Conservation (phyloP, 2,797 vertebrate species). For the Petrocephalus sullivani region DNA sequence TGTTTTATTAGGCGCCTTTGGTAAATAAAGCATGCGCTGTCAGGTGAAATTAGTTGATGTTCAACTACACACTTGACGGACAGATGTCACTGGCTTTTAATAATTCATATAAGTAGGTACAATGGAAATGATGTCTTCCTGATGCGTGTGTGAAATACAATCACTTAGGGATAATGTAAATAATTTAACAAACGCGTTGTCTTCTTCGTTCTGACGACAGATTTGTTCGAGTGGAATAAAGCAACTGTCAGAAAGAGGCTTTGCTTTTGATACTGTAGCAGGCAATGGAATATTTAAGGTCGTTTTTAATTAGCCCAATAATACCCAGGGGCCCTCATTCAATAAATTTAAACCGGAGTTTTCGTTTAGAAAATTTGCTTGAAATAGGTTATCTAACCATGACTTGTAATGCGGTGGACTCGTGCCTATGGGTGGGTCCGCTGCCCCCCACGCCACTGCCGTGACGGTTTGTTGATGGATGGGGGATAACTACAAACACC, state of each 20-base stretch:
- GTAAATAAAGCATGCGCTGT: conserved; percentile 24
- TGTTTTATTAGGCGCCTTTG: conserved; percentile 15
- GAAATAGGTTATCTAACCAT: neutral
- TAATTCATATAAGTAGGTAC: conserved; percentile 28
- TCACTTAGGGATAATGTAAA: neutral
- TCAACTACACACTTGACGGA: conserved; percentile 31
- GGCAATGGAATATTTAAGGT: neutral
- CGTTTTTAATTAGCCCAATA: neutral
- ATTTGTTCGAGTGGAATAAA: neutral
- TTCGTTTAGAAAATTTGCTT: neutral
- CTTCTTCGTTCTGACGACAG: conserved; percentile 16
- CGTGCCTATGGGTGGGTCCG: neutral
- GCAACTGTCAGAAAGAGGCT: neutral
- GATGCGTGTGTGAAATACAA: neutral
- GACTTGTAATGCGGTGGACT: neutral
- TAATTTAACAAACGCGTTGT: neutral
- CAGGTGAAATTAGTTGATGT: conserved; percentile 28
- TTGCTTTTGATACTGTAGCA: neutral
- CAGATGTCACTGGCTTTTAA: conserved; percentile 31
- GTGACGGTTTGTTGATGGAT: neutral
- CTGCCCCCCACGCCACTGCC: neutral
- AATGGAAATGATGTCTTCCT: neutral
- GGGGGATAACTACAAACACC: neutral
- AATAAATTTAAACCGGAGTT: neutral
- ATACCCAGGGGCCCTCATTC: neutral